Percentiles rank a stretch among this genome's conserved stretches.
Conservation (phyloP, 2,797 vertebrate species). For the Petrocephalus sullivani region DNA sequence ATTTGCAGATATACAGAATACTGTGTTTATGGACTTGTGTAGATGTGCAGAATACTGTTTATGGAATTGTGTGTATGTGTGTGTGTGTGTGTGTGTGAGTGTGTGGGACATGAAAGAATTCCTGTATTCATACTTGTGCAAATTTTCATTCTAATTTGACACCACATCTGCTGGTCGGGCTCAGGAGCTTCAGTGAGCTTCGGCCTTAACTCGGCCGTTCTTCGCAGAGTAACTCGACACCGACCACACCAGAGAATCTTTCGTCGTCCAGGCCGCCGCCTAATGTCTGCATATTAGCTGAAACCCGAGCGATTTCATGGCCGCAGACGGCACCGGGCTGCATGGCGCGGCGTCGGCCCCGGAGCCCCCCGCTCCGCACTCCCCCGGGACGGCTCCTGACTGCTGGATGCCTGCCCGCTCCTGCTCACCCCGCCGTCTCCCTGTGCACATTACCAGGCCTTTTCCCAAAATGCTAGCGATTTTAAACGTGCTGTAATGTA, state of each 20-base stretch:
- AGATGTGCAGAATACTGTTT: too few relatives aligned
- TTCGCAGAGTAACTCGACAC: not conserved
- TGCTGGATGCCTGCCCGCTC: not conserved
- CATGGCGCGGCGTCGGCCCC: not conserved
- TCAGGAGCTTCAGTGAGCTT: not conserved
- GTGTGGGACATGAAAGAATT: not conserved
- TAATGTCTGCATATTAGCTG: conserved; percentile 1
- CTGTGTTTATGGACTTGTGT: too few relatives aligned
- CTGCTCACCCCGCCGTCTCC: not conserved
- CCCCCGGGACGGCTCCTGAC: not conserved
- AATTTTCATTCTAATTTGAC: not conserved
- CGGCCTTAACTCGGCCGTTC: not conserved
- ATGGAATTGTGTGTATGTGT: too few relatives aligned
- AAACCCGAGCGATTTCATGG: not conserved
- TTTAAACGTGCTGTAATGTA: not conserved
- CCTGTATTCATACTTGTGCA: not conserved
- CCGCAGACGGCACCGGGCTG: not conserved
- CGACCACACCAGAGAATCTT: not conserved
- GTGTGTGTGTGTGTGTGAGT: too few relatives aligned
- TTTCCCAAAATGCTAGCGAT: not conserved
- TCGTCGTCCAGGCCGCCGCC: not conserved
- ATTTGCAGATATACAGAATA: too few relatives aligned
- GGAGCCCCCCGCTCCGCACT: not conserved
- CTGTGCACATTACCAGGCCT: not conserved
- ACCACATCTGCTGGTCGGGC: not conserved